These are phyloP conservation scores for Plectrocnemia conspersa DNA, from an alignment of 1,140 invertebrate genomes.

Conservation along the genomic window DNA sequence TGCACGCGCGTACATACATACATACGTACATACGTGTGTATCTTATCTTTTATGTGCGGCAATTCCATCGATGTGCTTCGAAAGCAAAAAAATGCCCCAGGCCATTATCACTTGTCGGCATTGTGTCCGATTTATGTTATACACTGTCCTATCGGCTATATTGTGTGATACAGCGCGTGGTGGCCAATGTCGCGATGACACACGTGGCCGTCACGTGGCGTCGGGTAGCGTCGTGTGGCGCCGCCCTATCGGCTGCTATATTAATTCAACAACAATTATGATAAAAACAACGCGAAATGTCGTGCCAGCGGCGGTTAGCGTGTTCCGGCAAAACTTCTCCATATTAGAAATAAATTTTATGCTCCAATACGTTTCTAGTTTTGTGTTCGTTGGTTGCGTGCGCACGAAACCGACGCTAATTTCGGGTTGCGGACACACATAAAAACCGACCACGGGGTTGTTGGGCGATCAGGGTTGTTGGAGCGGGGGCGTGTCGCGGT, in stretches of 20 bases:
- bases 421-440: constrained; percentile 1
- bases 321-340: constrained; percentile 11
- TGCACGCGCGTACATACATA: too few species aligned
- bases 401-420: constrained; percentile 11
- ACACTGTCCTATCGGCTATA: neutral
- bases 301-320: constrained; percentile 18
- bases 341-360: constrained; percentile 27
- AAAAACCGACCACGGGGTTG: neutral
- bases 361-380: constrained; percentile 24
- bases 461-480: constrained; percentile 4
- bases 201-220: neutral
- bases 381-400: constrained; percentile 17
- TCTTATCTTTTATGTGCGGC: too few species aligned
- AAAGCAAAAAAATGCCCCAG: too few species aligned
- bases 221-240: too few species aligned
- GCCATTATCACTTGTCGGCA: too few species aligned
- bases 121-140: neutral
- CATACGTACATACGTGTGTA: too few species aligned
- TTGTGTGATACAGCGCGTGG: neutral
- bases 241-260: too few species aligned
- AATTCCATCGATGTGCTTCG: too few species aligned
- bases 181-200: neutral
- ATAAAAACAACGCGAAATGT: constrained; percentile 21
- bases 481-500: too few species aligned
- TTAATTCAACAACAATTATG: constrained; percentile 20